Conservation (phyloP, 2,888 invertebrate species). For the Heteromyza rotundicornis region DNA sequence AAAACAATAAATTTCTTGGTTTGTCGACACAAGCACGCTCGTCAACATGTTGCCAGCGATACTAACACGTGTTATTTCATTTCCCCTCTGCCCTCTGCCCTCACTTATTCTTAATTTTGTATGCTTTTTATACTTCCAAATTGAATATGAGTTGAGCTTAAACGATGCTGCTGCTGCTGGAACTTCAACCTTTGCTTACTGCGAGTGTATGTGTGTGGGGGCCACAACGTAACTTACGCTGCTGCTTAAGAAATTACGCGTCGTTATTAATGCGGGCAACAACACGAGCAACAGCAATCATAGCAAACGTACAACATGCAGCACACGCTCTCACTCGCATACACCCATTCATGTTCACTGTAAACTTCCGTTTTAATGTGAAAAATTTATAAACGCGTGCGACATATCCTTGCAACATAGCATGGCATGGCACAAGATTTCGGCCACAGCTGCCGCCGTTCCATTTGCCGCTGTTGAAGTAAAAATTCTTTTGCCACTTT, state of each 20-base stretch:
- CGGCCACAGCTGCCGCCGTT: constrained; percentile 21
- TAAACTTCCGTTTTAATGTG: constrained; percentile 21
- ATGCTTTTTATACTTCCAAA: neutral
- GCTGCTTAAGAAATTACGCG: constrained; percentile 22
- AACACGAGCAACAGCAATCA: neutral
- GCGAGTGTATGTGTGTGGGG: too few species aligned
- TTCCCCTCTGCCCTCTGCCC: neutral
- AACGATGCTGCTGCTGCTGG: constrained; percentile 3
- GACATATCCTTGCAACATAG: constrained; percentile 4
- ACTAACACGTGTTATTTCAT: neutral
- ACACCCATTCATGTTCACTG: neutral
- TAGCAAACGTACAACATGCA: too few species aligned
- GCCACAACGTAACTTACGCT: neutral
- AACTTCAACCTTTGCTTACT: constrained; percentile 8
- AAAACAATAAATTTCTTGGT: neutral
- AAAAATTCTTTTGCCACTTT: neutral
- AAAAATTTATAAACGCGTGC: constrained; percentile 21
- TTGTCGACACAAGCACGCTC: neutral
- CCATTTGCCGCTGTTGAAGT: too few species aligned
- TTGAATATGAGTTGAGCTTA: constrained; percentile 5
- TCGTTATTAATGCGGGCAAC: constrained; percentile 13
- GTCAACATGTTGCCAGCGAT: neutral
- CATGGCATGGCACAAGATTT: constrained; percentile 1
- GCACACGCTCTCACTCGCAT: too few species aligned
- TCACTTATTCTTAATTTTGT: neutral